Evolutionary conservation across 2,888 invertebrate genomes (phyloP).

Genomic region (Drosophila mercatorum): DNA sequence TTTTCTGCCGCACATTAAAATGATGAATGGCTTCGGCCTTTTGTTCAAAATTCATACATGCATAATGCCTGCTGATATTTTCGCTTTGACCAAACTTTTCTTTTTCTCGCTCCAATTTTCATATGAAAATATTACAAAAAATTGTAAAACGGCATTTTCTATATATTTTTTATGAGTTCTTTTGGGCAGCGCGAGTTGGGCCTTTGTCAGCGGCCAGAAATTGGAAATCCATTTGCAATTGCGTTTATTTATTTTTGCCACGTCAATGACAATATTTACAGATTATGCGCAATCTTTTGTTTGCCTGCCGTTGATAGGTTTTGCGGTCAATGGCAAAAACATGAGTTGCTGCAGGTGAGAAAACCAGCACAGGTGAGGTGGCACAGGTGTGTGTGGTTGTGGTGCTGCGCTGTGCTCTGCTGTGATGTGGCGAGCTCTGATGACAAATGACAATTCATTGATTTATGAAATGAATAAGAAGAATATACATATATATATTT

Average conservation of each 20-base stretch:
- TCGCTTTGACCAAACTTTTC: not conserved
- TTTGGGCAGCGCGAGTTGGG: not conserved
- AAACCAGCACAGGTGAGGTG: not conserved
- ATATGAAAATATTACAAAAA: not conserved
- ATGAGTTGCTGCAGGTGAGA: constrained; percentile 17
- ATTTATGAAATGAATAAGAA: not conserved
- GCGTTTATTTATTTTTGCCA: constrained; percentile 24
- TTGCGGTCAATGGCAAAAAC: constrained; percentile 60
- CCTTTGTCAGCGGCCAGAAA: constrained; percentile 57
- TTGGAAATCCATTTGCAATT: constrained; percentile 60
- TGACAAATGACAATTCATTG: constrained; percentile 2
- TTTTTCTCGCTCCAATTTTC: too few species aligned
- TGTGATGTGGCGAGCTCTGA: constrained; percentile 6
- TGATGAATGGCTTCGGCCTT: not conserved
- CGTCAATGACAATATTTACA: constrained; percentile 36
- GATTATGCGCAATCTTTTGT: constrained; percentile 29
- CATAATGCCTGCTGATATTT: constrained; percentile 1
- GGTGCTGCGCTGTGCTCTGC: not conserved
- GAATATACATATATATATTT: too few species aligned
- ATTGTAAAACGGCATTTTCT: not conserved
- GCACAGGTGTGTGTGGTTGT: constrained; percentile 28
- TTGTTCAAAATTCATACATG: not conserved
- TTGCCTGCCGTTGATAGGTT: constrained; percentile 20
- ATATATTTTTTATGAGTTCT: not conserved
- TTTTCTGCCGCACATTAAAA: not conserved